Base-by-base conservation (phyloP, 1,140 invertebrate species). In the Augochlora pura region DNA sequence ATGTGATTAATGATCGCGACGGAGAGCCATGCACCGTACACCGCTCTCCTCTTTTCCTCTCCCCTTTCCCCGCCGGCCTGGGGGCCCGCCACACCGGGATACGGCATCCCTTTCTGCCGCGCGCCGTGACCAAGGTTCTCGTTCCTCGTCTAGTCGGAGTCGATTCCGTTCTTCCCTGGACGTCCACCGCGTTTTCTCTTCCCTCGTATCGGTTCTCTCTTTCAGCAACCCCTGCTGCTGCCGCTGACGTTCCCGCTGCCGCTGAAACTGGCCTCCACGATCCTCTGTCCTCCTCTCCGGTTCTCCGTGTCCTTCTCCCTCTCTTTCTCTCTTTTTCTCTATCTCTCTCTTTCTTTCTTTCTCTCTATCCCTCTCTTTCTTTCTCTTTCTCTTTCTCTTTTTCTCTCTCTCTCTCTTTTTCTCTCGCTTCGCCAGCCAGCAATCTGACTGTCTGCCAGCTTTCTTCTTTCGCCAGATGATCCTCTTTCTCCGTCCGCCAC, bases 1-100 rank as follows among this genome's bases (percentile, higher is more conserved):
- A 91, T 86, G 88, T 93, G 92, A 93, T 93, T 93, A 93, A 92
- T 92, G 91, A 92, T 93, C 90, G 82, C 83, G 82, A 83, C 85
- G 76, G 80, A 91, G 91, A 92, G 87, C 91, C 88, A 88, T 91
- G 90, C 90, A 92, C 88, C 89, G 80, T 84, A 66, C 81, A 75
- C 81, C 68, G 77, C 80, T 77, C 84, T 69, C 76, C 60, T 79
- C 78, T 81, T 66, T 86, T 71, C 39, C 69, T 39, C 18, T n/a
- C 18, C 52, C 76, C 62, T 67, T 69, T 84, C 70, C 76, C 84
- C 84, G n/a, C n/a, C n/a, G n/a, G n/a, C n/a, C n/a, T n/a, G n/a
- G n/a, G 77, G 88, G 81, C 79, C 79, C 77, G 39, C 77, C 63
- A 83, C 54, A 63, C 16, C 49, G 16, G 6, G 59, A 49, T 54